Percentiles rank a stretch among this genome's conserved stretches.
These are phyloP conservation scores for Diadumene lineata DNA, from an alignment of 92 coral and sea anemone genomes.

Conservation along the genomic window DNA sequence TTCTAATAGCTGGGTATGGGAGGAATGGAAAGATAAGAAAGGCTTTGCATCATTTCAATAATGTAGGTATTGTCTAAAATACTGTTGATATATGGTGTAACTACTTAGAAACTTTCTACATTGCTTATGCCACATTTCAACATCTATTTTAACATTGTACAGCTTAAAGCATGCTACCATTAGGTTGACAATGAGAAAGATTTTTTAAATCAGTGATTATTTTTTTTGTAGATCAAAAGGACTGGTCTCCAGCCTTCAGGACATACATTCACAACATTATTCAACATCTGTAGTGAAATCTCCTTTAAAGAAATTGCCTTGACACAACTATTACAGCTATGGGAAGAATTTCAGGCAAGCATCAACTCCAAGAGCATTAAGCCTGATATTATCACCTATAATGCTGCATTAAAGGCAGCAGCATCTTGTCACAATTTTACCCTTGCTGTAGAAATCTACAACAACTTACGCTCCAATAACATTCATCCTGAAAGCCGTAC, in stretches of 20 bases:
- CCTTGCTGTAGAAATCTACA: constrained; percentile 61
- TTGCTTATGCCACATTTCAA: too few species aligned
- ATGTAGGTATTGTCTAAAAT: constrained; percentile 65
- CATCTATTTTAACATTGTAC: too few species aligned
- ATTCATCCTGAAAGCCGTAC: constrained; percentile 59
- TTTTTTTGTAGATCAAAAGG: constrained; percentile 56
- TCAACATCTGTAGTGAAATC: constrained; percentile 56
- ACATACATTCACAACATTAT: constrained; percentile 69
- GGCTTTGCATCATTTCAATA: constrained; percentile 74
- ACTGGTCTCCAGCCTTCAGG: constrained; percentile 63
- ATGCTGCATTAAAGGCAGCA: constrained; percentile 80
- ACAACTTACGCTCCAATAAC: constrained; percentile 38
- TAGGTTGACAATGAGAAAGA: too few species aligned
- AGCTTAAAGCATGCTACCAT: too few species aligned
- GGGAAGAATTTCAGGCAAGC: constrained; percentile 49
- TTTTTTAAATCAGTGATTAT: too few species aligned
- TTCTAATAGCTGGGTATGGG: constrained; percentile 67
- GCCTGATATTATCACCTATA: constrained; percentile 67
- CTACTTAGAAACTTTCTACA: too few species aligned
- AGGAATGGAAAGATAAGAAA: constrained; percentile 50
- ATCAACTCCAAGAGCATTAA: constrained; percentile 38
- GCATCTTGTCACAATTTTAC: constrained; percentile 58
- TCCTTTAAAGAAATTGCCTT: constrained; percentile 37
- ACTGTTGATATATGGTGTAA: too few species aligned
- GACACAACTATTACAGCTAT: constrained; percentile 48